Percentiles rank a stretch among this genome's conserved stretches.
Evolutionary conservation across 1,140 invertebrate species (phyloP).

Genomic region (Psilanteris sp.): DNA sequence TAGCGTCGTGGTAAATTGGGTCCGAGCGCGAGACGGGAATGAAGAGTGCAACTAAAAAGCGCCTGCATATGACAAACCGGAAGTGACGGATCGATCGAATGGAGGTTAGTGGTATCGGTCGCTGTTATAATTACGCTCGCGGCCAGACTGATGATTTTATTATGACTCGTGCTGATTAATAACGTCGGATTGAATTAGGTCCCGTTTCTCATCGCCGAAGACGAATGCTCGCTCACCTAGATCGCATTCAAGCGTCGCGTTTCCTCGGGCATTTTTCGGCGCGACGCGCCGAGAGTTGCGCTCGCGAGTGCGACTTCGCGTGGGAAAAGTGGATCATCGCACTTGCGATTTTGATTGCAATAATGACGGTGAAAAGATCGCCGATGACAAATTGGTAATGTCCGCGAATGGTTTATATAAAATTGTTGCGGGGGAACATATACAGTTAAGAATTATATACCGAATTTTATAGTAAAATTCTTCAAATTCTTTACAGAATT

Average conservation of each 20-base stretch:
- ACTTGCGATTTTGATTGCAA: too few relatives aligned
- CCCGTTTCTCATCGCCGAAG: constrained; percentile 34
- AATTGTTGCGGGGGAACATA: too few relatives aligned
- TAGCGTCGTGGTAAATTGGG: constrained; percentile 33
- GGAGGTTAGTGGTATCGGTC: constrained; percentile 59
- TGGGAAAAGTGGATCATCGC: too few relatives aligned
- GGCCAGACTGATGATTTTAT: constrained; percentile 61
- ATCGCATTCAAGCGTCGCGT: constrained; percentile 22
- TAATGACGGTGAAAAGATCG: too few relatives aligned
- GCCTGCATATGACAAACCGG: constrained; percentile 57
- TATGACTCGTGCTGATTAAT: constrained; percentile 62
- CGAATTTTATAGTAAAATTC: too few relatives aligned
- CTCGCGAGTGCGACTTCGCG: background rate
- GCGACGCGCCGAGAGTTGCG: background rate
- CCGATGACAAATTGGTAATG: too few relatives aligned
- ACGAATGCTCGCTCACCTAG: constrained; percentile 49
- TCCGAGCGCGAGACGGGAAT: constrained; percentile 6
- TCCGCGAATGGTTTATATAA: too few relatives aligned
- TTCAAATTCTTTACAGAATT: too few relatives aligned
- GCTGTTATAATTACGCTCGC: constrained; percentile 57
- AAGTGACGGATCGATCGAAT: constrained; percentile 53
- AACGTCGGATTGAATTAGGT: constrained; percentile 40
- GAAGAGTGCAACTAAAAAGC: constrained; percentile 29
- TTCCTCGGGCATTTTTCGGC: constrained; percentile 18
- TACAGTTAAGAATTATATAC: too few relatives aligned